Evolutionary conservation across 2,797 vertebrate genomes (phyloP).

Genomic region (Cryptoblepharus egeriae): DNA sequence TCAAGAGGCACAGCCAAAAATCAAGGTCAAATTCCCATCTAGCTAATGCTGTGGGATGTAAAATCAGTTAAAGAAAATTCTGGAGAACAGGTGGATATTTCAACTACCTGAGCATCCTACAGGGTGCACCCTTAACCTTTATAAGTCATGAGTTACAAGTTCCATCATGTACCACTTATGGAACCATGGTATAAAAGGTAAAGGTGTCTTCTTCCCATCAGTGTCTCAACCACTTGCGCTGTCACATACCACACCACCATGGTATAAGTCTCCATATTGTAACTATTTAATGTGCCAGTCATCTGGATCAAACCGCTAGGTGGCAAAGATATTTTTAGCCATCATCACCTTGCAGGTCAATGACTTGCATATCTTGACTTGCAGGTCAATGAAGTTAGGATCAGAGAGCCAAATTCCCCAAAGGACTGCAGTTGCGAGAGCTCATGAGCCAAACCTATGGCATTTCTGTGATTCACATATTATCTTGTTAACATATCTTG

Average conservation of each 20-base stretch:
- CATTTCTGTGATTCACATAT: neutral
- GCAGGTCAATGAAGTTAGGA: neutral
- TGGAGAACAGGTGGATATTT: no score
- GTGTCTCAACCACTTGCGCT: no score
- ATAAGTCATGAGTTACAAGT: no score
- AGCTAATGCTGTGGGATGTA: no score
- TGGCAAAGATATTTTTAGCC: neutral
- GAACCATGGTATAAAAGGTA: no score
- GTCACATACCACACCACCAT: no score
- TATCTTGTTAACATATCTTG: neutral
- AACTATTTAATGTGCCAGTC: neutral
- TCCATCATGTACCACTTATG: no score
- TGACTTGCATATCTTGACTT: neutral
- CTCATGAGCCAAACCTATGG: neutral
- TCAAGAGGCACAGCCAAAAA: neutral
- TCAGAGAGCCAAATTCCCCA: neutral
- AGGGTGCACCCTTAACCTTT: no score
- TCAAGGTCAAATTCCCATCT: neutral
- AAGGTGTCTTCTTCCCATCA: no score
- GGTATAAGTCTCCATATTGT: neutral
- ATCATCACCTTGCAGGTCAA: neutral
- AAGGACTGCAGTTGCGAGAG: neutral
- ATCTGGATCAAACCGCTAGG: neutral
- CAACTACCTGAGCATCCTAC: no score
- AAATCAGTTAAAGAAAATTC: no score